Percentiles rank a stretch among this genome's conserved stretches.
These are phyloP conservation scores for Lacerta viridis DNA, from an alignment of 2,797 vertebrate species.

Conservation along the genomic window DNA sequence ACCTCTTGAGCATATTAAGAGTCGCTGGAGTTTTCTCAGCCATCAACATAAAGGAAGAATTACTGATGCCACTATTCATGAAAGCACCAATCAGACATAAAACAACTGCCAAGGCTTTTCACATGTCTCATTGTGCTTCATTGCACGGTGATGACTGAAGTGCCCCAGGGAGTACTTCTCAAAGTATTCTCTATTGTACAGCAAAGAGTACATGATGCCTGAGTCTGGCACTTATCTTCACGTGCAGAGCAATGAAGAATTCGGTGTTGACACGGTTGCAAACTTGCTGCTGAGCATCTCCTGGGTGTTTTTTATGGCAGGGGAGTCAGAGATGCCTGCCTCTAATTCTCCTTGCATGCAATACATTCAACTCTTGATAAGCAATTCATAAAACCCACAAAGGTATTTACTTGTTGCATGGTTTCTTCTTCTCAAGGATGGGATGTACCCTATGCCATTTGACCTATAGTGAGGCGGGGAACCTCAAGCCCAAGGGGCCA, in stretches of 20 bases:
- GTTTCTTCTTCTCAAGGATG: neutral
- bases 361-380: neutral
- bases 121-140: conserved; percentile 68
- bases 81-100: conserved; percentile 72
- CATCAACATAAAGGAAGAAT: conserved; percentile 63
- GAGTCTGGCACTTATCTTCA: conserved; percentile 69
- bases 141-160: conserved; percentile 65
- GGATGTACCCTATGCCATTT: neutral
- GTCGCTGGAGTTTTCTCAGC: conserved; percentile 70
- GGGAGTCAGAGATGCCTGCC: neutral
- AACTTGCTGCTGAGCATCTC: conserved; percentile 51
- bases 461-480: neutral
- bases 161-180: conserved; percentile 66
- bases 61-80: conserved; percentile 70
- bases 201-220: conserved; percentile 61
- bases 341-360: neutral
- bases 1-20: conserved; percentile 67
- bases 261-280: conserved; percentile 47
- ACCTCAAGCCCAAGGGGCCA: no score
- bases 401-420: no score
- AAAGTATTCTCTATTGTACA: conserved; percentile 68
- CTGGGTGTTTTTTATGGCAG: neutral
- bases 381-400: neutral
- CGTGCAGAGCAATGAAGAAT: conserved; percentile 58
- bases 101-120: conserved; percentile 75